Base-by-base conservation (phyloP, 2,888 invertebrate species). In the Choristoneura rosaceana region DNA sequence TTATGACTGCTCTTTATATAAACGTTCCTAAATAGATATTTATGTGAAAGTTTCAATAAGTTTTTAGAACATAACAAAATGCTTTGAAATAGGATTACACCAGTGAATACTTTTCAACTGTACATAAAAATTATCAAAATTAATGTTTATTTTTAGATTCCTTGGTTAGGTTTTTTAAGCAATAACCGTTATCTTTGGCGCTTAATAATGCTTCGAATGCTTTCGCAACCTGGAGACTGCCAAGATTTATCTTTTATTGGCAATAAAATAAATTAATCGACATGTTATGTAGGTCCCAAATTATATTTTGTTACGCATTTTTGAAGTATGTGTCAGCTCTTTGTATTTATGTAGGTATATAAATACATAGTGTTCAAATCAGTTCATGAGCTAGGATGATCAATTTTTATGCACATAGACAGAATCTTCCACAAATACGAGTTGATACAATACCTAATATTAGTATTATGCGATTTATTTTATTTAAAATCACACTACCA, bases 201-300 rank as follows among this genome's bases (percentile, higher is more conserved):
- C 9, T 12, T 25, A 45, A 47, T 47, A n/a, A n/a, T 47, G 9
- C 10, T 52, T 38, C 52, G 10, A 65, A 33, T 34, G 15, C 34
- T 64, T 52, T 47, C 33, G 64, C 34, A 4, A 38, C 64, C 52
- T 52, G 17, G 38, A 34, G n/a, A n/a, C 38, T 63, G 17, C 52
- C 52, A 3, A 33, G 14, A 47, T 47, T 47, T 63, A 63, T 33
- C 62, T 63, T 60, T 45, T 8, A 34, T 61, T 4, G 17, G 12
- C 8, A 50, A 52, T 52, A 34, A 52, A 52, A 10, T 34, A 9
- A 33, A 15, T 50, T n/a, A 64, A 34, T 34, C 5, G 34, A 5
- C 3, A 9, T 17, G 15, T 52, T n/a, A 47, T n/a, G n/a, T 41
- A 41, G 8, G 10, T 52, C 52, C 64, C 15, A 52, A 9, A 15